Evolutionary conservation across 2,888 invertebrate species (phyloP).

Genomic region (Psylliodes chrysocephalus): DNA sequence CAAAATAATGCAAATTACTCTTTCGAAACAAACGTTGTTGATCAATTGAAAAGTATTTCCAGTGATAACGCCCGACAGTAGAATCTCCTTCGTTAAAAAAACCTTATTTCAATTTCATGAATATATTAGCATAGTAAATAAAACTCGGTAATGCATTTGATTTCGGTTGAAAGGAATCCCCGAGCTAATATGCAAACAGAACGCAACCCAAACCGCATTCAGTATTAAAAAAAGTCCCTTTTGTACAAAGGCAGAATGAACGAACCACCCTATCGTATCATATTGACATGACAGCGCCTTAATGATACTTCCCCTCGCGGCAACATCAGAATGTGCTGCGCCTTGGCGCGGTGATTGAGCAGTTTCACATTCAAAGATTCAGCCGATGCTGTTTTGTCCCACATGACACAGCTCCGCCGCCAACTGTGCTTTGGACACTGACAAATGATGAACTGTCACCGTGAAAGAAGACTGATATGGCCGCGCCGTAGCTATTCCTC

Average conservation of each 20-base stretch:
- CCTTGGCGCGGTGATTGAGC: slow-evolving; percentile 9
- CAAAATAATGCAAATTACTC: slow-evolving; percentile 14
- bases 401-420: slow-evolving; percentile 65
- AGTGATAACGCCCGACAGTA: slow-evolving; percentile 28
- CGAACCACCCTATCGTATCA: slow-evolving; percentile 64
- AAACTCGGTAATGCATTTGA: slow-evolving; percentile 60
- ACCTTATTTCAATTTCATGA: slow-evolving; percentile 62
- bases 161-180: slow-evolving; percentile 59
- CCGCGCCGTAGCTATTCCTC: slow-evolving; percentile 63
- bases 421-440: slow-evolving; percentile 66
- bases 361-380: slow-evolving; percentile 59
- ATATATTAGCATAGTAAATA: slow-evolving; percentile 63
- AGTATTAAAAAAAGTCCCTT: slow-evolving; percentile 63
- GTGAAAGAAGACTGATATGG: slow-evolving; percentile 68
- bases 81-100: slow-evolving; percentile 43
- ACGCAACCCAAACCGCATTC: slow-evolving; percentile 62
- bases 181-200: slow-evolving; percentile 62
- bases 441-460: slow-evolving; percentile 68
- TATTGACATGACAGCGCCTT: slow-evolving; percentile 66
- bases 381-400: slow-evolving; percentile 65
- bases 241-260: slow-evolving; percentile 61
- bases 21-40: slow-evolving; percentile 25
- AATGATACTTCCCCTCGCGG: slow-evolving; percentile 64
- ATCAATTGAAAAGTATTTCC: slow-evolving; percentile 31
- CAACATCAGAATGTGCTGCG: slow-evolving; percentile 57